A percentile compares a stretch with the other conserved stretches of the same genome.
phyloP scores from a whole-genome alignment of 1,140 invertebrate species.

The Hycleus phaleratus region DNA sequence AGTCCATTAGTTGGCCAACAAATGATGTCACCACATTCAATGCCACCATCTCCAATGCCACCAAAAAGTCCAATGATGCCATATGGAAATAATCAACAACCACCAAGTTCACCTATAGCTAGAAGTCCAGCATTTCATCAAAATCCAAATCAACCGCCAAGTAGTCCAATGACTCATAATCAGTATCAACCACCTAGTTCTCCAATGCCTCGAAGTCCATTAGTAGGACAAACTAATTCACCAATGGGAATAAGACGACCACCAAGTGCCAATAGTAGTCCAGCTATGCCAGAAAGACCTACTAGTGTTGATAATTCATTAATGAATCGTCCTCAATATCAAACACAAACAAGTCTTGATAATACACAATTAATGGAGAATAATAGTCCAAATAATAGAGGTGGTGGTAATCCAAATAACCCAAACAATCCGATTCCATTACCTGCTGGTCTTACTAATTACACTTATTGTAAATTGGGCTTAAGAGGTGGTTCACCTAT shows the following conservation, averaged over 20 bases:
- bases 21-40: constrained; percentile 48
- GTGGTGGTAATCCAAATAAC: constrained; percentile 47
- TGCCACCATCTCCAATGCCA: constrained; percentile 46
- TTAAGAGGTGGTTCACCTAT: constrained; percentile 65
- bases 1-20: constrained; percentile 41
- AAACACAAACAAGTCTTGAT: constrained; percentile 37
- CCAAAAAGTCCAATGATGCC: constrained; percentile 34
- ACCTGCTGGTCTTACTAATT: constrained; percentile 44
- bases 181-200: constrained; percentile 47
- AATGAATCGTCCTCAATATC: constrained; percentile 39
- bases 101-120: constrained; percentile 56
- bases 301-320: constrained; percentile 50
- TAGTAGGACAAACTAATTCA: constrained; percentile 41
- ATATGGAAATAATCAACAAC: constrained; percentile 43
- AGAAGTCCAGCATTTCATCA: constrained; percentile 54
- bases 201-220: constrained; percentile 49
- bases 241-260: constrained; percentile 49
- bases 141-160: constrained; percentile 44
- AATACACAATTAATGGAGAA: constrained; percentile 12
- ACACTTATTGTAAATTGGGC: constrained; percentile 51
- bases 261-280: constrained; percentile 48
- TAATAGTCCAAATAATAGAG: constrained; percentile 33
- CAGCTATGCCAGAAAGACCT: constrained; percentile 48
- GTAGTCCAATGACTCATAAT: constrained; percentile 47
- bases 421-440: constrained; percentile 47